Evolutionary conservation across 2,888 invertebrate species (phyloP).

Genomic region (Nomada flava): DNA sequence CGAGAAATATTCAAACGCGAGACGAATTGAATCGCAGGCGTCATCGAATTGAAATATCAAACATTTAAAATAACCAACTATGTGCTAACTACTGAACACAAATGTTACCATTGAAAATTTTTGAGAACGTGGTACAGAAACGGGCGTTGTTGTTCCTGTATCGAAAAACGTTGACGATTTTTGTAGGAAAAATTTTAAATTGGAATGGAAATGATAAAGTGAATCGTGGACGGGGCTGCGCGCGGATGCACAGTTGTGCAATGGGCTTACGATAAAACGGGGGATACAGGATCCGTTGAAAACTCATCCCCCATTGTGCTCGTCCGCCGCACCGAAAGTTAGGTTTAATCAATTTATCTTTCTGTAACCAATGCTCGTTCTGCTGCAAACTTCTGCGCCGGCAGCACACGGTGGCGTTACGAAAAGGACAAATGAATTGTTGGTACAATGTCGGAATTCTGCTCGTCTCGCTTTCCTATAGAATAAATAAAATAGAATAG

Average conservation of each 20-base stretch:
- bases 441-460: slow-evolving; percentile 26
- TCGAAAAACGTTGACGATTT: slow-evolving; percentile 18
- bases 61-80: neutral
- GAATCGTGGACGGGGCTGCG: slow-evolving; percentile 17
- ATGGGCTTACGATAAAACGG: slow-evolving; percentile 50
- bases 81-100: neutral
- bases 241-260: slow-evolving; percentile 36
- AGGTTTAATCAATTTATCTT: slow-evolving; percentile 62
- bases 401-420: slow-evolving; percentile 21
- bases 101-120: neutral
- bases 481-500: neutral
- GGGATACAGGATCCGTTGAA: slow-evolving; percentile 41
- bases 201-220: slow-evolving; percentile 53
- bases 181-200: slow-evolving; percentile 44
- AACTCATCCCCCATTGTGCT: slow-evolving; percentile 57
- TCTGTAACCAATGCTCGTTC: slow-evolving; percentile 57
- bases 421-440: slow-evolving; percentile 50
- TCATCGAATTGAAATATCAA: neutral
- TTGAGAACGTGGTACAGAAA: neutral
- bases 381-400: slow-evolving; percentile 40
- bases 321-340: slow-evolving; percentile 53
- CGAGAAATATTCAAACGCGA: neutral
- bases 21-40: neutral
- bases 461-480: slow-evolving; percentile 12
- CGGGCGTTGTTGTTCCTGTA: slow-evolving; percentile 7